phyloP scores from a whole-genome alignment of 2,888 invertebrate genomes.

The Troilus luridus region DNA sequence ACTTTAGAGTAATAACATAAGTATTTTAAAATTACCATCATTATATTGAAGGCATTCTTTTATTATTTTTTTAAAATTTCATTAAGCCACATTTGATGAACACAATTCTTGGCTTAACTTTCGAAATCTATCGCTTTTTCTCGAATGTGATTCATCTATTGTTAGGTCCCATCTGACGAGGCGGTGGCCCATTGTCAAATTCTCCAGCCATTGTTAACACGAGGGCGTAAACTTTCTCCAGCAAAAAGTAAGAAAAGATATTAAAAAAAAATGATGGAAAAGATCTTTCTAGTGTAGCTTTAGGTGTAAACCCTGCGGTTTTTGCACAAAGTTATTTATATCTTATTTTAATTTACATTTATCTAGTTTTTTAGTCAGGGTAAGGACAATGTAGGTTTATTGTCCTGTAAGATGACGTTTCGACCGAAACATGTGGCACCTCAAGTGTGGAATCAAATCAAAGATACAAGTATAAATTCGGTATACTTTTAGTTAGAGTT shows the following conservation, averaged over 20 bases:
- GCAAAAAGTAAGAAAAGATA: not conserved
- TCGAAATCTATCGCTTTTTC: not conserved
- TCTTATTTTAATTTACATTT: not conserved
- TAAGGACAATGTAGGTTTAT: no score
- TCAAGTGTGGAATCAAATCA: no score
- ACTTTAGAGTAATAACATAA: no score
- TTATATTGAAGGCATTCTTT: not conserved
- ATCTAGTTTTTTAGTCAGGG: no score
- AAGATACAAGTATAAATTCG: no score
- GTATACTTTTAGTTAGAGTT: no score
- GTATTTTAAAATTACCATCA: not conserved
- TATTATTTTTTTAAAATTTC: not conserved
- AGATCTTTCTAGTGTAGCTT: not conserved
- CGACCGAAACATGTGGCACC: no score
- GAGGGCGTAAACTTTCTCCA: conserved; percentile 30
- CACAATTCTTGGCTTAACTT: not conserved
- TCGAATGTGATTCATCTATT: conserved; percentile 21
- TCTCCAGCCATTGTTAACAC: conserved; percentile 17
- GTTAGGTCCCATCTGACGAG: not conserved
- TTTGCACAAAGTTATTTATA: not conserved
- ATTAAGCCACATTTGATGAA: not conserved
- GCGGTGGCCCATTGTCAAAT: conserved; percentile 18
- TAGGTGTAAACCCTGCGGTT: not conserved
- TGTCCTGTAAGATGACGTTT: no score
- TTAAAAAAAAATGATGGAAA: not conserved